Evolutionary conservation across 2,797 vertebrate genomes (phyloP), one percentile per base, ranked within the genome.

Genomic region (Chromobotia macracanthus): DNA sequence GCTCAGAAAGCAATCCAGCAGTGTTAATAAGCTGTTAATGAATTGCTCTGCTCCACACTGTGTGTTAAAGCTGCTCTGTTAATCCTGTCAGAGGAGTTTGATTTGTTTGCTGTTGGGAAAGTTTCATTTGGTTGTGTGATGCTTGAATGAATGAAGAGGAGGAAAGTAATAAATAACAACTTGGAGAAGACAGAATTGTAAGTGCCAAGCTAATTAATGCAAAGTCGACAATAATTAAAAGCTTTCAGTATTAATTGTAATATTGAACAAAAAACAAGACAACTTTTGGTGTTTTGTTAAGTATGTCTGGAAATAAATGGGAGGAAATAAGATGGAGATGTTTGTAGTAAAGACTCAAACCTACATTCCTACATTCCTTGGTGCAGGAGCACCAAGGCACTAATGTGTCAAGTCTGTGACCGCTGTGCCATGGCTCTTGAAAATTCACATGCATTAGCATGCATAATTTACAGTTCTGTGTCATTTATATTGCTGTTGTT

Each of bases 21-120:
- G 67, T 61, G 76, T 58, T 78, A 51, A 78, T 78, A 78, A 46
- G 21, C 46, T 72, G 68, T 21, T 79, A 71, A 71, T 71, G 41
- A 79, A 71, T 64, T 71, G 28, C 53, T 67, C 50, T 72, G 21
- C 67, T 41, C 35, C 16, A 0, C 56, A 71, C n/a, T 71, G 50
- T 67, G 50, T 67, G 55, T 78, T 50, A 69, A 77, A 21, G 63
- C 41, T 41, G 48, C 64, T 53, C 66, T 72, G 56, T 51, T 72
- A 79, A 79, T 53, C 60, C 58, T 28, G 7, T 63, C 68, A 72
- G 38, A 70, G 28, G 15, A 10, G n/a, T 64, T 19, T 64, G 56
- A 78, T 50, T 51, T 51, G 15, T 71, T 63, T 70, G 66, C 56
- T 7, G 38, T 13, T 5, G 19, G 35, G 48, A 23, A 75, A 41